Base-by-base conservation (phyloP, 2,888 invertebrate species). In the Meteorus cinctellus region DNA sequence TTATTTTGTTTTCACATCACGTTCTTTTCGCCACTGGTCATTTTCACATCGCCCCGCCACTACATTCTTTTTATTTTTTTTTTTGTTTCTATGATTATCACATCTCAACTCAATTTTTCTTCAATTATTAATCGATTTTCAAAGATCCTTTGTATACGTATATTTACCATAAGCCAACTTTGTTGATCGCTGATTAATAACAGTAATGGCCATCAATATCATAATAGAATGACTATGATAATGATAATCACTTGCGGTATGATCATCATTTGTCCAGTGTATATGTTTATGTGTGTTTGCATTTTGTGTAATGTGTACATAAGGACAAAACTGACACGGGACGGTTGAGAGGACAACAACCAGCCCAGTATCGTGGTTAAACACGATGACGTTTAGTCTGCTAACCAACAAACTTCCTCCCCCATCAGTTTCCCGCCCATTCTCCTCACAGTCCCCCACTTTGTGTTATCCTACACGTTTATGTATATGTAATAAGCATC, bases 341-440 rank as follows among this genome's bases (percentile, higher is more conserved):
- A 69, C 36, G 41, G 14, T 60, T 34, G 75, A 19, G 36, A 51
- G 62, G 19, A 45, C 31, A 60, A 69, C 72, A n/a, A 72, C 41
- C 69, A 71, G 77, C 63, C 55, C 62, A 69, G 62, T 74, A 74
- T 67, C 67, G 74, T 74, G 74, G 74, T 74, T 74, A 69, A 68
- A 74, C 74, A 74, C 69, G 74, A 63, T 69, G 69, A 69, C 74
- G 63, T 74, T 74, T 74, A 74, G 69, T 63, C 68, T 69, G 51
- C 74, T 69, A 74, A 69, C 51, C 74, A 63, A 74, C 74, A 69
- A 74, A 48, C 48, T n/a, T 24, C 27, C 67, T 27, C 8, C 6
- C 60, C 24, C 24, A 29, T 12, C 27, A 3, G 3, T 48, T n/a
- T 48, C 16, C 45, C 70, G 0, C 34, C 71, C 27, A 34, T 27